These are phyloP conservation scores for Epicauta chinensis DNA, from an alignment of 1,140 invertebrate genomes.

Conservation along the genomic window DNA sequence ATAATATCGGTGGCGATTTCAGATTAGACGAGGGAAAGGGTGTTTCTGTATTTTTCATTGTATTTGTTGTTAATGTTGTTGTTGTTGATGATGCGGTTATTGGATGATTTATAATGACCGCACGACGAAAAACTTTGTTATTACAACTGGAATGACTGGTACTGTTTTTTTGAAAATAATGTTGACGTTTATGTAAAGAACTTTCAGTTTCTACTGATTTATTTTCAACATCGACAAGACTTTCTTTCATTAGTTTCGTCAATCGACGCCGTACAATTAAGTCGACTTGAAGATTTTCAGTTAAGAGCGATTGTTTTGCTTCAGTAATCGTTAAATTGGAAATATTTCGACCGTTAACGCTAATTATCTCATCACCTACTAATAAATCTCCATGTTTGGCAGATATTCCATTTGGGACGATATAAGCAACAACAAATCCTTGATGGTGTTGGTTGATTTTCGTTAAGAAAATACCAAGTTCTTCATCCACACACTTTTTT, in stretches of 20 bases:
- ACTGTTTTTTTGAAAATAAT: conserved; percentile 54
- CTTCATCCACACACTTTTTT: conserved; percentile 59
- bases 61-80: conserved; percentile 39
- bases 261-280: conserved; percentile 51
- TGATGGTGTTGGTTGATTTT: conserved; percentile 61
- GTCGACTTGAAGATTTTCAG: conserved; percentile 62
- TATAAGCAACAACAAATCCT: conserved; percentile 77
- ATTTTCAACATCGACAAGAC: conserved; percentile 63
- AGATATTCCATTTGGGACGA: conserved; percentile 70
- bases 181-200: conserved; percentile 40
- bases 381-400: conserved; percentile 64
- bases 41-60: conserved; percentile 40
- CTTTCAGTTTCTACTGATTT: conserved; percentile 20
- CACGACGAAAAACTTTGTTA: conserved; percentile 47
- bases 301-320: conserved; percentile 63
- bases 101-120: conserved; percentile 44
- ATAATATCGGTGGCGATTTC: not conserved
- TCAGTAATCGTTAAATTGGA: conserved; percentile 69
- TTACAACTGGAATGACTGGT: conserved; percentile 53
- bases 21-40: conserved; percentile 30
- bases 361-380: conserved; percentile 76
- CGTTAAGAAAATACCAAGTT: conserved; percentile 78
- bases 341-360: conserved; percentile 71
- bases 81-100: conserved; percentile 26
- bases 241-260: conserved; percentile 53